Base-by-base conservation (phyloP, 2,888 invertebrate species). In the Drosophila anomelani region DNA sequence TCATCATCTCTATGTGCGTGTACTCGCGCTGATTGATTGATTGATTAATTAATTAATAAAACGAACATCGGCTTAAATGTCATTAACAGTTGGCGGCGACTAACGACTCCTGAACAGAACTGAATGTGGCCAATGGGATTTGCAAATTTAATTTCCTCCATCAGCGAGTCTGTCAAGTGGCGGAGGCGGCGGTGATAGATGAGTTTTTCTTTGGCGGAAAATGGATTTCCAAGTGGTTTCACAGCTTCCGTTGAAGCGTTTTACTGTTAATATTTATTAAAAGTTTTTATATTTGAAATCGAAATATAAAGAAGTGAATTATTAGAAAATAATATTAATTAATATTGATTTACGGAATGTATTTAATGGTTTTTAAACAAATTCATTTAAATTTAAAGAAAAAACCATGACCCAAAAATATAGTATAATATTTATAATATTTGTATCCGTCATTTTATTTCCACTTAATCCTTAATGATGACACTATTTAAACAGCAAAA, bases 1-100 rank as follows among this genome's bases (percentile, higher is more conserved):
- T 55, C 34, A n/a, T 55, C 34, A n/a, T 23, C 6, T 12, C 15
- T 34, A 23, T 23, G 34, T 43, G 36, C 46, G 68, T 44, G 20
- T 68, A 39, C 26, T 26, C 29, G 38, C 32, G 43, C 53, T 29
- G 64, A 44, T 54, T 77, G 82, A 87, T 84, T 81, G 81, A 86
- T 84, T 80, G 68, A 81, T 78, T 81, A 75, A 81, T 86, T 80
- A 84, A 86, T 84, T 75, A 81, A 80, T 56, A 67, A 57, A 56
- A 46, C 51, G 49, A 32, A 46, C 53, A 64, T 51, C 66, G 54
- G 64, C 74, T 69, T 61, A 74, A 76, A 70, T 82, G 87, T 77
- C 80, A 82, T 75, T 75, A 76, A 63, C 80, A 85, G 71, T 76
- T 72, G 69, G 41, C 46, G 55, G 54, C 46, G 41, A 54, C 49